Conservation (phyloP, 2,113 vertebrate species). For the Galbula dea region DNA sequence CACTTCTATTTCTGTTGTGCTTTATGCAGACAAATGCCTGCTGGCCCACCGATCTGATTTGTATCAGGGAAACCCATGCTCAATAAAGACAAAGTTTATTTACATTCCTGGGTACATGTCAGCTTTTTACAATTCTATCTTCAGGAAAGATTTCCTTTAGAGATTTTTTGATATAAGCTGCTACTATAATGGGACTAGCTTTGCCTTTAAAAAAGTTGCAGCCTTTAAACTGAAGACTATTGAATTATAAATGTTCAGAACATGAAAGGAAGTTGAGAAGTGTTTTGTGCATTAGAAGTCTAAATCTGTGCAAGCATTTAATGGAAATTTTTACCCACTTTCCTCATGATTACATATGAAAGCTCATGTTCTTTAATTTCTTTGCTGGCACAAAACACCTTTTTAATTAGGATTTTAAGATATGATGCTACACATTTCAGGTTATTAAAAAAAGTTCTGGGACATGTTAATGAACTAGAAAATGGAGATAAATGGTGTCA, state of each 20-base stretch:
- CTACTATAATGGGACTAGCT: background rate
- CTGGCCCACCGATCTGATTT: background rate
- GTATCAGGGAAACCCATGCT: background rate
- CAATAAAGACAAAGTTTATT: background rate
- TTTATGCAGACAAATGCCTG: background rate
- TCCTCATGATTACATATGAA: background rate
- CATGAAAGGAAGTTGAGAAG: background rate
- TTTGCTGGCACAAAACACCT: background rate
- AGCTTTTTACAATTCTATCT: background rate
- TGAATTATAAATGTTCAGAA: background rate
- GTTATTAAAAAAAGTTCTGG: background rate
- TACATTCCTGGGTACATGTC: background rate
- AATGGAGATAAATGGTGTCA: slow-evolving; percentile 25
- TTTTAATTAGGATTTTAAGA: background rate
- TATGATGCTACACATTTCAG: background rate
- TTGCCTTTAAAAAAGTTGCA: background rate
- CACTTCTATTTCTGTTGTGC: background rate
- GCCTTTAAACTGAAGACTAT: background rate
- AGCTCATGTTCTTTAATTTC: background rate
- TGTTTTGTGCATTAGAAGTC: background rate
- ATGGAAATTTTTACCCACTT: background rate
- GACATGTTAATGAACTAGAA: background rate
- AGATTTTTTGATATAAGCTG: background rate
- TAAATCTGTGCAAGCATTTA: background rate
- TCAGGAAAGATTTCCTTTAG: background rate